Percentiles rank a stretch among this genome's conserved stretches.
Conservation (phyloP, 2,797 vertebrate genomes). For the Falco berigora region DNA sequence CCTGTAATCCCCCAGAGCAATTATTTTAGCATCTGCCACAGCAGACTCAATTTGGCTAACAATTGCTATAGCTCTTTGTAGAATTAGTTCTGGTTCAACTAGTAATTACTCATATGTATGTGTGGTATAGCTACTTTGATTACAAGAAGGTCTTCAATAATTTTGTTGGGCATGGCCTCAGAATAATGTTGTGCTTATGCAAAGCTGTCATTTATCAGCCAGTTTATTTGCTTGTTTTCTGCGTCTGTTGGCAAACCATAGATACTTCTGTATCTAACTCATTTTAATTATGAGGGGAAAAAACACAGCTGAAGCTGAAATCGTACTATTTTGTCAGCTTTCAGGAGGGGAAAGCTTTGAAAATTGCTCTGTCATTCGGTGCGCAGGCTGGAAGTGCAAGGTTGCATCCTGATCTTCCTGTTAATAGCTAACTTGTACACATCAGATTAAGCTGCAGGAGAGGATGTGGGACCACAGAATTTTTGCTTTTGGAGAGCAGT, state of each 20-base stretch:
- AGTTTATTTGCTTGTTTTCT: not conserved
- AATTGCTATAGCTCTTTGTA: constrained; percentile 26
- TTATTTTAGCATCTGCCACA: constrained; percentile 47
- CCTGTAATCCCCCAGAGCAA: constrained; percentile 45
- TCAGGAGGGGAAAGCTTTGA: not conserved
- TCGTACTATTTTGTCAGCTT: not conserved
- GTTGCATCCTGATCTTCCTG: not conserved
- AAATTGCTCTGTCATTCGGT: not conserved
- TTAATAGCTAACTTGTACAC: not conserved
- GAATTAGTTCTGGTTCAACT: constrained; percentile 56
- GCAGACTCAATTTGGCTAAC: constrained; percentile 46
- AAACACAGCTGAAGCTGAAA: not conserved
- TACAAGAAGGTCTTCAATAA: not conserved
- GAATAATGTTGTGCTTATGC: not conserved
- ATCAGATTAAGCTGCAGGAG: not conserved
- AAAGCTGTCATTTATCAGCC: not conserved
- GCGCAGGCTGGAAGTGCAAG: not conserved
- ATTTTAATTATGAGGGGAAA: not conserved
- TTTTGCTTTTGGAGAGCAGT: not conserved
- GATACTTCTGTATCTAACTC: not conserved
- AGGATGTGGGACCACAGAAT: not conserved
- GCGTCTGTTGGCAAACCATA: not conserved
- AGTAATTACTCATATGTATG: constrained; percentile 19
- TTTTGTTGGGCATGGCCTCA: not conserved
- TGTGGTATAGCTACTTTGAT: not conserved